phyloP scores from a whole-genome alignment of 2,797 vertebrate genomes.

The Neoniphon sammara region DNA sequence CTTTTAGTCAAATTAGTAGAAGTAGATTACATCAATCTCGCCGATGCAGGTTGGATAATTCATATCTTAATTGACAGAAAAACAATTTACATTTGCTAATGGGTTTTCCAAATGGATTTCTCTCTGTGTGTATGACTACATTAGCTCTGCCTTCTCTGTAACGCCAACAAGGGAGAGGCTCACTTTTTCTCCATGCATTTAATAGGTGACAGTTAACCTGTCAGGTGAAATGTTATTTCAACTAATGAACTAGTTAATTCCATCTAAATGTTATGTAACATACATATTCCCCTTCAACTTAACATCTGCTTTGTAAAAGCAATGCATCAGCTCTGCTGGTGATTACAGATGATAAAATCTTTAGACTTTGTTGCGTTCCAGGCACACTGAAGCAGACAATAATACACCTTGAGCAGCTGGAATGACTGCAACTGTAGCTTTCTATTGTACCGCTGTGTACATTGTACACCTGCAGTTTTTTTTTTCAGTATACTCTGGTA shows the following conservation, averaged over 20 bases:
- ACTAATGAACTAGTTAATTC: constrained; percentile 74
- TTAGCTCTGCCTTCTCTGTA: constrained; percentile 47
- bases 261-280: constrained; percentile 52
- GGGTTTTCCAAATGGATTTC: constrained; percentile 72
- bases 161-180: constrained; percentile 28
- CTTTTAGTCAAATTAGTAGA: constrained; percentile 79
- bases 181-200: constrained; percentile 45
- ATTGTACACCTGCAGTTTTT: constrained; percentile 16
- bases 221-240: constrained; percentile 57
- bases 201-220: constrained; percentile 61
- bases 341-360: constrained; percentile 46
- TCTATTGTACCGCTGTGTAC: constrained; percentile 44
- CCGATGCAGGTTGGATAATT: constrained; percentile 76
- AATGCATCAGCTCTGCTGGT: constrained; percentile 39
- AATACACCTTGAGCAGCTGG: constrained; percentile 20
- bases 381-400: constrained; percentile 29
- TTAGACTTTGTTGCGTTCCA: constrained; percentile 27
- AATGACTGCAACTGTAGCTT: constrained; percentile 49
- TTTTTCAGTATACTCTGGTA: constrained; percentile 6
- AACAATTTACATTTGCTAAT: constrained; percentile 79
- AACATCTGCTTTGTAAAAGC: constrained; percentile 46
- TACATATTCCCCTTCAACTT: constrained; percentile 48
- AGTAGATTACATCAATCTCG: constrained; percentile 74
- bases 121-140: constrained; percentile 47
- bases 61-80: constrained; percentile 80